These are phyloP conservation scores for Caenorhabditis japonica DNA, from an alignment of 2,888 invertebrate genomes.

Conservation along the genomic window DNA sequence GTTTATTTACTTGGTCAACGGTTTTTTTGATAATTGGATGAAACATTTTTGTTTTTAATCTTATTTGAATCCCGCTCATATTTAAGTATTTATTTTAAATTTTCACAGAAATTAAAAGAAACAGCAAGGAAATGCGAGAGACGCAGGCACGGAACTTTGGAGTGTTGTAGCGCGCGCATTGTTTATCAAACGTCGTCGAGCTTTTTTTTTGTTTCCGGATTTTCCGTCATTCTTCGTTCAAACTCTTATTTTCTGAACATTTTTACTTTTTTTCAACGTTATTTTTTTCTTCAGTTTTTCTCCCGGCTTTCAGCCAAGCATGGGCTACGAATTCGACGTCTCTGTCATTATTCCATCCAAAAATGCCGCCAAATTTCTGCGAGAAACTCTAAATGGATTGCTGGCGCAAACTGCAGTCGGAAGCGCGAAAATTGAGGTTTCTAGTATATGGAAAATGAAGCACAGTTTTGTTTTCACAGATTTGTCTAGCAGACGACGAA, in stretches of 20 bases:
- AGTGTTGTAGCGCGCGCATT: slow-evolving; percentile 9
- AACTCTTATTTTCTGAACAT: neutral
- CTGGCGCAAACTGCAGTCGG: slow-evolving; percentile 47
- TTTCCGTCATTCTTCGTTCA: slow-evolving; percentile 6
- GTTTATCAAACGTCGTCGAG: neutral
- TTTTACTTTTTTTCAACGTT: neutral
- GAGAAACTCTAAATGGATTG: slow-evolving; percentile 62
- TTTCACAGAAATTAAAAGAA: neutral
- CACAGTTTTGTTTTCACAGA: no score
- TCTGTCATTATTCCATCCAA: slow-evolving; percentile 69
- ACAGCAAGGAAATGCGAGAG: slow-evolving; percentile 5
- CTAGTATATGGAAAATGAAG: no score
- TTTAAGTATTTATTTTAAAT: no score
- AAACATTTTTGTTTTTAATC: neutral
- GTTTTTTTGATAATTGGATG: no score
- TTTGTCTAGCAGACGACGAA: slow-evolving; percentile 70
- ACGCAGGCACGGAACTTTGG: slow-evolving; percentile 18
- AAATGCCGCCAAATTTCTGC: slow-evolving; percentile 63
- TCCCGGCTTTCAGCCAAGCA: slow-evolving; percentile 7
- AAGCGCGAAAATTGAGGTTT: slow-evolving; percentile 7
- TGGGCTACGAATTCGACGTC: slow-evolving; percentile 28
- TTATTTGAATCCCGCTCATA: slow-evolving; percentile 5
- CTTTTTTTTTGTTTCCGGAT: neutral
- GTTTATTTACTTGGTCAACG: no score
- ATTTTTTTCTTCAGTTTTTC: no score